A percentile compares a stretch with the other conserved stretches of the same genome.
These are phyloP conservation scores for Argya squamiceps DNA, from an alignment of 2,797 vertebrate species.

Conservation along the genomic window DNA sequence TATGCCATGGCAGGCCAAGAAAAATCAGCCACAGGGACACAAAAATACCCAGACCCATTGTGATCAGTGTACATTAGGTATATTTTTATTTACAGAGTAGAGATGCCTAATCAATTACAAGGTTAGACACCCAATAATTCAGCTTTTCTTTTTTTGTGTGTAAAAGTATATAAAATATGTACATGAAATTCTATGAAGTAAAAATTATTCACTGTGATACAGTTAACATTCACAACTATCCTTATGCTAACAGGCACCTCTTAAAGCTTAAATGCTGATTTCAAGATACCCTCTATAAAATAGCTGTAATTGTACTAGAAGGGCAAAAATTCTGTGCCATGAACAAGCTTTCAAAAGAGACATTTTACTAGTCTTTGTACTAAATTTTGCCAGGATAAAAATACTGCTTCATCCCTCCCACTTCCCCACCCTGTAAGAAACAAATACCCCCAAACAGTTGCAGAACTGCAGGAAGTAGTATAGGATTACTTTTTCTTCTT, in stretches of 20 bases:
- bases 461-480: constrained; percentile 23
- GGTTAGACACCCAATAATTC: constrained; percentile 67
- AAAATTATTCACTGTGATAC: constrained; percentile 74
- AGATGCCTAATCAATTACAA: constrained; percentile 66
- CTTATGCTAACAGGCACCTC: constrained; percentile 68
- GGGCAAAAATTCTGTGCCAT: constrained; percentile 69
- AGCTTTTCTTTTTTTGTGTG: background rate
- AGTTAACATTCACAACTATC: constrained; percentile 72
- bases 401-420: constrained; percentile 46
- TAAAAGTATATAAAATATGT: constrained; percentile 84
- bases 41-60: background rate
- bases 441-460: constrained; percentile 18
- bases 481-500: background rate
- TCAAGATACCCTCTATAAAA: constrained; percentile 75
- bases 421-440: background rate
- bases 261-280: constrained; percentile 76
- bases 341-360: constrained; percentile 74
- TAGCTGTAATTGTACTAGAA: constrained; percentile 61
- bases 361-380: background rate
- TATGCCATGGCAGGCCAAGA: background rate
- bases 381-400: constrained; percentile 60
- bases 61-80: constrained; percentile 38
- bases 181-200: constrained; percentile 76
- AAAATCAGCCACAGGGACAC: background rate
- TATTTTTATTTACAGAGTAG: constrained; percentile 80